A percentile compares a stretch with the other conserved stretches of the same genome.
phyloP scores from a whole-genome alignment of 2,888 invertebrate genomes.

The Dioctria linearis region DNA sequence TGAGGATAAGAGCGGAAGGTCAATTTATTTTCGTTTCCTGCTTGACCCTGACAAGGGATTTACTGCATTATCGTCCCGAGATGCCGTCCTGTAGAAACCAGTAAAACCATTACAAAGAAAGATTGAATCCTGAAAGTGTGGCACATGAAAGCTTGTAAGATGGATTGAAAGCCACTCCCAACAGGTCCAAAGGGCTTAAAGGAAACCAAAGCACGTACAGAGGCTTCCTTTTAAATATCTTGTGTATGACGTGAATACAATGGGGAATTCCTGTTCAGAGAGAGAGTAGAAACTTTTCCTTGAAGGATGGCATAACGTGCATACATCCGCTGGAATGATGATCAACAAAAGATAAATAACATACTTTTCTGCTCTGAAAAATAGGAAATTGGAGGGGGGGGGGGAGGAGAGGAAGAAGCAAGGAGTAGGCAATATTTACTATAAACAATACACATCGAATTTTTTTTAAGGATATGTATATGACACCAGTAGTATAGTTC shows the following conservation, averaged over 20 bases:
- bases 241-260: slow-evolving; percentile 44
- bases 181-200: slow-evolving; percentile 24
- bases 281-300: background rate
- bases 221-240: slow-evolving; percentile 42
- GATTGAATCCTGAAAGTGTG: slow-evolving; percentile 37
- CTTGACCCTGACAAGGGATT: slow-evolving; percentile 36
- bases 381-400: no score
- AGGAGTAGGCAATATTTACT: no score
- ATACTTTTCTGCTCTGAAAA: no score
- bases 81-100: background rate
- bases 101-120: slow-evolving; percentile 1
- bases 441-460: no score
- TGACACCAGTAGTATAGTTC: no score
- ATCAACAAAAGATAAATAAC: no score
- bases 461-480: no score
- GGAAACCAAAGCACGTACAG: slow-evolving; percentile 41
- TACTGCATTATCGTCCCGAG: slow-evolving; percentile 25
- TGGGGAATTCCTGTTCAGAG: background rate
- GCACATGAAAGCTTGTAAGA: slow-evolving; percentile 46
- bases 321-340: no score
- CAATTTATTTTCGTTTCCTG: slow-evolving; percentile 43
- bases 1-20: slow-evolving; percentile 28
- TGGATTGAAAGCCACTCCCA: slow-evolving; percentile 32
- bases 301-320: no score
- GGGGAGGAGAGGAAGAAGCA: no score